Evolutionary conservation across 2,797 vertebrate species (phyloP).

Genomic region (Oreochromis grahami): DNA sequence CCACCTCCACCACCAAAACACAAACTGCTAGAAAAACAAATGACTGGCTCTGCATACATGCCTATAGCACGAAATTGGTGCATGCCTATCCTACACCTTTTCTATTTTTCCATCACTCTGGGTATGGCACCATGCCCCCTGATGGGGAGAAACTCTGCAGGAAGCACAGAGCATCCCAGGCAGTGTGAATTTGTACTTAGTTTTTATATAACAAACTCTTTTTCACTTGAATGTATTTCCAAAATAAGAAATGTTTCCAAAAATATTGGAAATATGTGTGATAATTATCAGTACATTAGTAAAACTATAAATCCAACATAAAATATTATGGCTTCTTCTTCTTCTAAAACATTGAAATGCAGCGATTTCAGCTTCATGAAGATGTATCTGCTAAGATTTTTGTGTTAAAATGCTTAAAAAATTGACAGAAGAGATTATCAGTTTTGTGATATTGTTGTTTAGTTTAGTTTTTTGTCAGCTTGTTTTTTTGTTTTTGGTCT

Average conservation of each 20-base stretch:
- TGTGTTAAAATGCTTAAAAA: not conserved
- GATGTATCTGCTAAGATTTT: not conserved
- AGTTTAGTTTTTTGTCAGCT: not conserved
- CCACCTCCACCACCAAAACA: conserved; percentile 28
- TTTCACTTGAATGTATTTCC: not conserved
- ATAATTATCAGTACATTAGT: not conserved
- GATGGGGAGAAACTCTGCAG: not conserved
- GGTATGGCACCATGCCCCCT: not conserved
- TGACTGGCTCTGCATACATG: conserved; percentile 74
- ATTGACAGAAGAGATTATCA: not conserved
- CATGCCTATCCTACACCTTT: conserved; percentile 54
- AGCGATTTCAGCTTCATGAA: not conserved
- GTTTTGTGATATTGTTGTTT: conserved; percentile 33
- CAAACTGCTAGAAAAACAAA: conserved; percentile 81
- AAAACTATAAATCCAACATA: not conserved
- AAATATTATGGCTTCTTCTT: not conserved
- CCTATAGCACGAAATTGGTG: conserved; percentile 57
- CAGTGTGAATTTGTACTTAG: not conserved
- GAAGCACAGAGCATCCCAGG: not conserved
- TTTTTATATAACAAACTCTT: not conserved
- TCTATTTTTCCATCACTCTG: conserved; percentile 10
- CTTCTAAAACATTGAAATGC: not conserved
- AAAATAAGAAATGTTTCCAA: not conserved
- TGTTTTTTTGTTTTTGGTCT: not conserved
- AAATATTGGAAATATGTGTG: not conserved